These are phyloP conservation scores for Cariama cristata DNA, from an alignment of 2,113 vertebrate species.

Conservation along the genomic window DNA sequence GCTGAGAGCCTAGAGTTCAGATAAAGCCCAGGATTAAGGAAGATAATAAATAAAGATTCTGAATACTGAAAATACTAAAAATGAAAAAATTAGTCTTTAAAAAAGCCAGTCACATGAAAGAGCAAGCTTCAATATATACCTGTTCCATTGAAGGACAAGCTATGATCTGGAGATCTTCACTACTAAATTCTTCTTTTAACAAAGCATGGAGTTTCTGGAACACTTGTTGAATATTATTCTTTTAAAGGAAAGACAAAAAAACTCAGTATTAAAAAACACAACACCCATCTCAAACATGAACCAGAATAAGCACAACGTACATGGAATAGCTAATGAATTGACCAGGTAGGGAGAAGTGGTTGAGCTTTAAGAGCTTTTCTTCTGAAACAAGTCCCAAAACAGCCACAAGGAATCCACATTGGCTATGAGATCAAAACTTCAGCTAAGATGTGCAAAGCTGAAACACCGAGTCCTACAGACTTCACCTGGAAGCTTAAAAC, in stretches of 20 bases:
- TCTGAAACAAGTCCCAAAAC: background rate
- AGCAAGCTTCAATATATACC: constrained; percentile 70
- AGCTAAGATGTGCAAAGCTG: background rate
- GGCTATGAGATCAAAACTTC: background rate
- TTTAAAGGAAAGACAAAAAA: constrained; percentile 41
- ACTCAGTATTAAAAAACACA: background rate
- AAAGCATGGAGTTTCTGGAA: constrained; percentile 92
- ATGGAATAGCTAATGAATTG: background rate
- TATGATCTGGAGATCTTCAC: constrained; percentile 93
- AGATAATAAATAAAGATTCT: background rate
- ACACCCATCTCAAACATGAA: background rate
- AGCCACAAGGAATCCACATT: background rate
- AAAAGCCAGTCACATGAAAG: background rate
- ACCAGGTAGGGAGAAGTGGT: background rate
- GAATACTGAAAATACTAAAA: background rate
- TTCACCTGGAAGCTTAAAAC: background rate
- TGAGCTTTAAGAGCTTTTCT: background rate
- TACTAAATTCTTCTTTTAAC: constrained; percentile 92
- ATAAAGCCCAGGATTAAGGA: background rate
- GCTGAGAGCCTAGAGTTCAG: background rate
- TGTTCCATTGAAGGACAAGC: constrained; percentile 96
- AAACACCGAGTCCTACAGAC: background rate
- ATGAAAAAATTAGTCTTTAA: background rate
- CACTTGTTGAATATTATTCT: constrained; percentile 97
- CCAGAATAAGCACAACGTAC: background rate